phyloP scores from a whole-genome alignment of 2,888 invertebrate species.

The Tachina fera region DNA sequence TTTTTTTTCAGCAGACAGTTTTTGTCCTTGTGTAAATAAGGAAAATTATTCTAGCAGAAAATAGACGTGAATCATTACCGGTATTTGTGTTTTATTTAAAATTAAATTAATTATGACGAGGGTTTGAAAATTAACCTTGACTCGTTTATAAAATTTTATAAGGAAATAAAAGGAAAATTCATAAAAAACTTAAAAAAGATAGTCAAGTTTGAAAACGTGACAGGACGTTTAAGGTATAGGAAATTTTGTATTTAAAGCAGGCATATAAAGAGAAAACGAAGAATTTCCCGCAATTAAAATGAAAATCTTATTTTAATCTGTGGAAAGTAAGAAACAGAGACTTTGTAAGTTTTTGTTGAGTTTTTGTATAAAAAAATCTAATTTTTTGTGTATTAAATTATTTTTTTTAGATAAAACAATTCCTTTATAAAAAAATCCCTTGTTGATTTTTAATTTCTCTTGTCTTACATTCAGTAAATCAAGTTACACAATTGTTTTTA shows the following conservation, averaged over 20 bases:
- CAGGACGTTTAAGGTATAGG: too few relatives aligned
- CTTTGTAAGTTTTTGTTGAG: too few relatives aligned
- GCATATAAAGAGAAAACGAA: too few relatives aligned
- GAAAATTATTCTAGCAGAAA: neutral
- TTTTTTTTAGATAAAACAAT: neutral
- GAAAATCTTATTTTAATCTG: too few relatives aligned
- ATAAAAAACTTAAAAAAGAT: too few relatives aligned
- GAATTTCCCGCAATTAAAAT: too few relatives aligned
- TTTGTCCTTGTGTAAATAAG: constrained; percentile 28
- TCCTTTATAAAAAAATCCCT: neutral
- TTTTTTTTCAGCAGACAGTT: neutral
- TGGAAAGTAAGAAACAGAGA: too few relatives aligned
- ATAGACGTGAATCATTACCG: constrained; percentile 7
- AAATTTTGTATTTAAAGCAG: too few relatives aligned
- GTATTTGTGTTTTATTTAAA: constrained; percentile 29
- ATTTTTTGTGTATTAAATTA: too few relatives aligned
- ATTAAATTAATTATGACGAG: constrained; percentile 54
- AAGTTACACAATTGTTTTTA: constrained; percentile 20
- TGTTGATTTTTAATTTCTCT: neutral
- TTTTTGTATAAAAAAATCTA: too few relatives aligned
- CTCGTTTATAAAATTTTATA: constrained; percentile 32
- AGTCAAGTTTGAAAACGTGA: too few relatives aligned
- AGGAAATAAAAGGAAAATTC: neutral
- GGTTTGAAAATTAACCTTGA: constrained; percentile 37
- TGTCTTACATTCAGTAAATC: constrained; percentile 1